Base-by-base conservation (phyloP, 2,797 vertebrate genomes). In the Crocidura indochinensis region DNA sequence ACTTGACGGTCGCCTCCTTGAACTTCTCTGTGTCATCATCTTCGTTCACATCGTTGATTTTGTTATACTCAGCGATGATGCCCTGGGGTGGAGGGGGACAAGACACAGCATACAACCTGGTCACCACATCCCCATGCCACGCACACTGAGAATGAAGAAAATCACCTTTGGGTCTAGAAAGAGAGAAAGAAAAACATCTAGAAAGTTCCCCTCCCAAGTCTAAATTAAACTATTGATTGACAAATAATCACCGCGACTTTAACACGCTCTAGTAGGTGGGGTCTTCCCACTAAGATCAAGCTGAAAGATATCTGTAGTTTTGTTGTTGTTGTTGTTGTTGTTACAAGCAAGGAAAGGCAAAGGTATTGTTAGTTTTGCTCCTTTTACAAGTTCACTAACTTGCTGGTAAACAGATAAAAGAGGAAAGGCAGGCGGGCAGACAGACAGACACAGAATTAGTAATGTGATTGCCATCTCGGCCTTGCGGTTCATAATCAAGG, bases 1-100 rank as follows among this genome's bases (percentile, higher is more conserved):
- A 99, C 95, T 99, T 99, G 65, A 98, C 97, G 4, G 98, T 99
- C 90, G 99, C 99, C 96, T 99, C 99, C 95, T 99, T 99, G 94
- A 99, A 99, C 96, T 99, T 99, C 93, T 99, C 99, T 0, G 99
- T 99, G 96, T 99, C 99, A 0, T 99, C 99, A 6, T 99, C 99
- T 91, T 99, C 99, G 96, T 98, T 99, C 85, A 99, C 98, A 1
- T 99, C 99, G 1, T 99, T 99, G 96, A 99, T 99, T 97, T 99
- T 99, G 98, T 99, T 99, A 96, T 98, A 99, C 95, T 99, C 99
- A 0, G 99, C 99, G 0, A 99, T 99, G 97, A 99, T 99, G 64
- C 99, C 99, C 99, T 99, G 96, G 51, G 11, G 83, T 29, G 79
- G 69, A 11, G 71, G 38, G 38, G 91, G 81, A 90, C 1, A 76